phyloP scores from a whole-genome alignment of 2,888 invertebrate species.

The Psylliodes chrysocephalus region DNA sequence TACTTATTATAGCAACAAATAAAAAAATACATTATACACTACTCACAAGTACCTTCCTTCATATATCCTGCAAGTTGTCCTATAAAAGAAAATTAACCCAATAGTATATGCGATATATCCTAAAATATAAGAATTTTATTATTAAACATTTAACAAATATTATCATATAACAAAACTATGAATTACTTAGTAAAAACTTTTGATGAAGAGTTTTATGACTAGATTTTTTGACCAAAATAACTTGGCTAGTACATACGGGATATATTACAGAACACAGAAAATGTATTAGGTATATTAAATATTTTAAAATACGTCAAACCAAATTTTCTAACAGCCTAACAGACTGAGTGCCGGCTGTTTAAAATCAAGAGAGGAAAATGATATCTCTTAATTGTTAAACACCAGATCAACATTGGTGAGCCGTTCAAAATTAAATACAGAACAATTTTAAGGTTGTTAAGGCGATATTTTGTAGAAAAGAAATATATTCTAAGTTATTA shows the following conservation, averaged over 20 bases:
- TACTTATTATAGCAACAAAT: not conserved
- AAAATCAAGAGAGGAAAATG: too few species aligned
- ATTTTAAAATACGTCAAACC: too few species aligned
- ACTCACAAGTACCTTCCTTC: not conserved
- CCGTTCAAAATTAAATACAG: too few species aligned
- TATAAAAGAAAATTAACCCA: not conserved
- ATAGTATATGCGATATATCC: not conserved
- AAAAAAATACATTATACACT: not conserved
- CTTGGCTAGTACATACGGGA: constrained; percentile 4
- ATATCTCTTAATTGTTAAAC: too few species aligned
- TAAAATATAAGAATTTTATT: not conserved
- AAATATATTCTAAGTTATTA: too few species aligned
- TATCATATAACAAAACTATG: not conserved
- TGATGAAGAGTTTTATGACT: constrained; percentile 1
- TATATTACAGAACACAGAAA: not conserved
- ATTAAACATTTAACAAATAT: constrained; percentile 1
- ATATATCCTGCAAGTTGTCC: not conserved
- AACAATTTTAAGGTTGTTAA: too few species aligned
- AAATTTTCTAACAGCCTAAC: too few species aligned
- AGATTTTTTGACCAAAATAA: constrained; percentile 12
- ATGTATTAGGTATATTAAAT: too few species aligned
- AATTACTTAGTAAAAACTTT: not conserved
- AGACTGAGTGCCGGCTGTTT: too few species aligned
- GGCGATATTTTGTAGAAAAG: too few species aligned
- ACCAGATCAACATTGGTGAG: too few species aligned